Evolutionary conservation across 2,797 vertebrate species (phyloP).

Genomic region (Cephalopachus bancanus): DNA sequence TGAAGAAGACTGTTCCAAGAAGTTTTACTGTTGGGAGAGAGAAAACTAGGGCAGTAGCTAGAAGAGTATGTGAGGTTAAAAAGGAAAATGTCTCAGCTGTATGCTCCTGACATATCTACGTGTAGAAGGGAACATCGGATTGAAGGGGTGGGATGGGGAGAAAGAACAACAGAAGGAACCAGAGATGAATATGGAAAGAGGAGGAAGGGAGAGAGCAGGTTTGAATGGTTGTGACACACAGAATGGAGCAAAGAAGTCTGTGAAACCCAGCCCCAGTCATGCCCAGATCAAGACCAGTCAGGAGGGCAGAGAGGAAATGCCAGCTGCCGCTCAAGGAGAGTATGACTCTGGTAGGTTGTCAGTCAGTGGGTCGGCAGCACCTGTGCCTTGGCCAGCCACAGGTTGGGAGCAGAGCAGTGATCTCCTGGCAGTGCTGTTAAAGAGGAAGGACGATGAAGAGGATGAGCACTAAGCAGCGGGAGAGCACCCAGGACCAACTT

Average conservation of each 20-base stretch:
- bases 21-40: background rate
- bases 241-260: background rate
- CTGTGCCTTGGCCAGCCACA: slow-evolving; percentile 52
- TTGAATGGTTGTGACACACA: background rate
- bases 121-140: background rate
- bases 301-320: background rate
- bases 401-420: background rate
- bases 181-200: background rate
- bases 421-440: background rate
- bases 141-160: background rate
- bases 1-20: background rate
- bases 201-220: background rate
- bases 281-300: rapidly evolving
- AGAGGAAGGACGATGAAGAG: slow-evolving; percentile 35
- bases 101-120: background rate
- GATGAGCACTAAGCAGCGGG: background rate
- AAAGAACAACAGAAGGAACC: slow-evolving; percentile 15
- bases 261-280: background rate
- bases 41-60: background rate
- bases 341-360: background rate
- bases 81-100: background rate
- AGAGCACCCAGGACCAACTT: background rate
- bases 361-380: background rate
- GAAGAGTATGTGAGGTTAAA: background rate
- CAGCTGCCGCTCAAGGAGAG: background rate